Conservation (phyloP, 2,797 vertebrate genomes). For the Danio kyathit region DNA sequence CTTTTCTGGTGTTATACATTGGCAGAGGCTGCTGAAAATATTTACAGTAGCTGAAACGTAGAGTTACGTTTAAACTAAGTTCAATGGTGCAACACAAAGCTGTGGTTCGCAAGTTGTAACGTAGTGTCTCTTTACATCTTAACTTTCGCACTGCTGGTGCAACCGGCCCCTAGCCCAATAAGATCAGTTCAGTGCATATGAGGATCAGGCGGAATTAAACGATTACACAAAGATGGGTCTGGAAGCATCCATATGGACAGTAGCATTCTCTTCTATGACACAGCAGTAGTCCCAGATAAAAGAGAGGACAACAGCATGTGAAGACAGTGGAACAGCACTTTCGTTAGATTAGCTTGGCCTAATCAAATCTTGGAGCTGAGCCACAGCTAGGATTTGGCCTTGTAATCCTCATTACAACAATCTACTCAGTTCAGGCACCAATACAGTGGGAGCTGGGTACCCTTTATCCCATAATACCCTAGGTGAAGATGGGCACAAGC, state of each 20-base stretch:
- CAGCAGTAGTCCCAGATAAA: background rate
- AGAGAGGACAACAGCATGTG: slow-evolving; percentile 23
- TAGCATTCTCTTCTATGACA: background rate
- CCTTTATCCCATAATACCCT: slow-evolving; percentile 20
- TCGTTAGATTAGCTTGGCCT: slow-evolving; percentile 49
- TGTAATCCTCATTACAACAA: slow-evolving; percentile 54
- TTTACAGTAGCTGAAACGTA: no score
- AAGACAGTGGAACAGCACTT: slow-evolving; percentile 18
- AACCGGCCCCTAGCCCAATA: background rate
- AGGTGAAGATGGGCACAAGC: slow-evolving; percentile 27
- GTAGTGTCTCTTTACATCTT: no score
- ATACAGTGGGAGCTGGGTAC: slow-evolving; percentile 25
- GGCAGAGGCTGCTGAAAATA: no score
- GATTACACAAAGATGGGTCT: background rate
- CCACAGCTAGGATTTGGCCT: slow-evolving; percentile 42
- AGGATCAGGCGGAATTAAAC: slow-evolving; percentile 9
- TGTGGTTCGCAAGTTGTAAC: no score
- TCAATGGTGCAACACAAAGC: no score
- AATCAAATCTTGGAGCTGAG: slow-evolving; percentile 49
- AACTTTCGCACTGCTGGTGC: no score
- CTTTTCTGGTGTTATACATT: no score
- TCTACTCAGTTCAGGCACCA: slow-evolving; percentile 38
- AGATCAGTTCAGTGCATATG: background rate
- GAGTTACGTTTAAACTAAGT: no score
- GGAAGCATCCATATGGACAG: slow-evolving; percentile 1